Conservation (phyloP, 2,113 vertebrate genomes). For the Galemys pyrenaicus region DNA sequence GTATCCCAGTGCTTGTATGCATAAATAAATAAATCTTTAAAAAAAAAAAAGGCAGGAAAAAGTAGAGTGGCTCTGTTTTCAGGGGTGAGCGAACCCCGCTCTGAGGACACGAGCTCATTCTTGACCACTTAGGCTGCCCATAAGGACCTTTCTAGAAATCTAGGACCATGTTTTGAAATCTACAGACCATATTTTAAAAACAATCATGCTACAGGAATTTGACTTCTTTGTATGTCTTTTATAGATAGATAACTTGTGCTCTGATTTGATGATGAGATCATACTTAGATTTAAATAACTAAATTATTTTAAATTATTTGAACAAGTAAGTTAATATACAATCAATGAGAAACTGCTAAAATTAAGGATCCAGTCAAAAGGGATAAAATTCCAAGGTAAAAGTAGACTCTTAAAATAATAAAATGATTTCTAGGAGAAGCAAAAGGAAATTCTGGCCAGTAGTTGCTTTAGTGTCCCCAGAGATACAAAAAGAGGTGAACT, state of each 20-base stretch:
- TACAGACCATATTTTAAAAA: constrained; percentile 6
- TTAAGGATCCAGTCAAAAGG: neutral
- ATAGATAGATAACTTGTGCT: neutral
- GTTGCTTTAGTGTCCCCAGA: neutral
- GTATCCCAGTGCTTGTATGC: no score
- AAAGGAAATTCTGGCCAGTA: neutral
- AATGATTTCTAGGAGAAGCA: neutral
- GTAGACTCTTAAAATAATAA: neutral
- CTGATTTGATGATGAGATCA: neutral
- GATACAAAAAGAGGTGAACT: neutral
- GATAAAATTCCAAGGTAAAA: neutral
- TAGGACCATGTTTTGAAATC: neutral
- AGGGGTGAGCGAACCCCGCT: neutral
- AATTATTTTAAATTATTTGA: constrained; percentile 7
- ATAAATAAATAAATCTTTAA: no score
- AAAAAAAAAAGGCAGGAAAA: no score
- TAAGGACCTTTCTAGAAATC: constrained; percentile 28
- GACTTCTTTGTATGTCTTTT: neutral
- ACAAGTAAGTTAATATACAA: neutral
- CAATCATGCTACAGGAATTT: neutral
- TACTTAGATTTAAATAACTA: neutral
- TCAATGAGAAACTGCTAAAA: neutral
- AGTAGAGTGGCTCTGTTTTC: neutral
- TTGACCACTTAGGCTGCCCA: neutral
- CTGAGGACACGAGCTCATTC: neutral